A percentile compares a stretch with the other conserved stretches of the same genome.
Conservation (phyloP, 2,797 vertebrate species). For the Argya squamiceps region DNA sequence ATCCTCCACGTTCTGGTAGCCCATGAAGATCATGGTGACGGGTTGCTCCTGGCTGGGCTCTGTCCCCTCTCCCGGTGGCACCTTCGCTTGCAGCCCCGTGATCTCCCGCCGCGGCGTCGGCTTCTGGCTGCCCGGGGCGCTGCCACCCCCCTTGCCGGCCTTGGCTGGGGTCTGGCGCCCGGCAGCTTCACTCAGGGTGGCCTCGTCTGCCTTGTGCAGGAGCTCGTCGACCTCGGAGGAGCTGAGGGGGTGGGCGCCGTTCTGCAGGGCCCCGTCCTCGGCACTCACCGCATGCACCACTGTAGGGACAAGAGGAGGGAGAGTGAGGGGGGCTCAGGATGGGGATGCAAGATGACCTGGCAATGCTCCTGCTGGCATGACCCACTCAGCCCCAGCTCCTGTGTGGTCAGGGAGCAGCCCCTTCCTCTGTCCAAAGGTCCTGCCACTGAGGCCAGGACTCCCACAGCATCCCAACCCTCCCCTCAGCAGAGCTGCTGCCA, state of each 20-base stretch:
- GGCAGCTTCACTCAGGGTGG: slow-evolving; percentile 71
- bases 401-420: fast-evolving
- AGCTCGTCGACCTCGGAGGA: slow-evolving; percentile 91
- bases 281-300: slow-evolving; percentile 90
- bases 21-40: slow-evolving; percentile 97
- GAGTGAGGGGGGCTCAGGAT: neutral
- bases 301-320: slow-evolving; percentile 50
- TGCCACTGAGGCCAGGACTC: neutral
- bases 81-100: slow-evolving; percentile 79
- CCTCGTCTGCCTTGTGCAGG: slow-evolving; percentile 90
- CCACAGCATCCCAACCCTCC: neutral
- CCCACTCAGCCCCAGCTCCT: fast-evolving
- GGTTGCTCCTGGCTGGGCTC: slow-evolving; percentile 84
- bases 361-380: neutral
- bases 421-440: neutral
- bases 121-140: slow-evolving; percentile 46
- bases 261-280: slow-evolving; percentile 77
- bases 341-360: fast-evolving
- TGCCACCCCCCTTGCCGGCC: neutral
- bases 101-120: slow-evolving; percentile 83
- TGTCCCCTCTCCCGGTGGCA: neutral
- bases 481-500: neutral
- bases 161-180: neutral
- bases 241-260: slow-evolving; percentile 86
- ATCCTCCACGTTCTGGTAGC: slow-evolving; percentile 93